Evolutionary conservation across 2,797 vertebrate species (phyloP).

Genomic region (Microctenopoma lineatum): DNA sequence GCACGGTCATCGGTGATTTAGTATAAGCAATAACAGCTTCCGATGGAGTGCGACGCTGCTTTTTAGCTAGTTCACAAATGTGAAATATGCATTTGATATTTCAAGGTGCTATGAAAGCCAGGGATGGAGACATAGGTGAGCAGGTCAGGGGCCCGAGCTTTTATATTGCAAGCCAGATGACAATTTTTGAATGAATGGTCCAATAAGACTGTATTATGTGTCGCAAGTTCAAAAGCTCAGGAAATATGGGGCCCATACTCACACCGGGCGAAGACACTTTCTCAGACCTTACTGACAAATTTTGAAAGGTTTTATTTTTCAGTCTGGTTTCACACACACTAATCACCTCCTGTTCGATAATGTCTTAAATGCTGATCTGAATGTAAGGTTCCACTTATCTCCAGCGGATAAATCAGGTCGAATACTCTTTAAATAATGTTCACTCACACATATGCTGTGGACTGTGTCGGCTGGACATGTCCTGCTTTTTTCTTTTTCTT

Average conservation of each 20-base stretch:
- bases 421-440: too few relatives aligned
- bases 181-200: conserved; percentile 75
- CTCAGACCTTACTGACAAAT: conserved; percentile 39
- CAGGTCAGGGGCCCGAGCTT: conserved; percentile 66
- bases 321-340: too few relatives aligned
- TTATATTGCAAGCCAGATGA: conserved; percentile 66
- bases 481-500: too few relatives aligned
- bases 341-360: too few relatives aligned
- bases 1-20: conserved; percentile 69
- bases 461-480: too few relatives aligned
- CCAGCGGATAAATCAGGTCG: too few relatives aligned
- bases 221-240: conserved; percentile 45
- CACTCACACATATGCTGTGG: too few relatives aligned
- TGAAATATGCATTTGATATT: conserved; percentile 82
- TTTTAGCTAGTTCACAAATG: conserved; percentile 63
- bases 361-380: too few relatives aligned
- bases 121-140: conserved; percentile 55
- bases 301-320: too few relatives aligned
- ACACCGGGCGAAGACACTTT: conserved; percentile 35
- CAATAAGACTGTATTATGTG: conserved; percentile 73
- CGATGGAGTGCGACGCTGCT: conserved; percentile 45
- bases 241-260: conserved; percentile 61
- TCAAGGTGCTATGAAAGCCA: conserved; percentile 48
- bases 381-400: too few relatives aligned
- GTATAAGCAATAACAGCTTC: conserved; percentile 66